Evolutionary conservation across 2,797 vertebrate species (phyloP).

Genomic region (Morus bassanus): DNA sequence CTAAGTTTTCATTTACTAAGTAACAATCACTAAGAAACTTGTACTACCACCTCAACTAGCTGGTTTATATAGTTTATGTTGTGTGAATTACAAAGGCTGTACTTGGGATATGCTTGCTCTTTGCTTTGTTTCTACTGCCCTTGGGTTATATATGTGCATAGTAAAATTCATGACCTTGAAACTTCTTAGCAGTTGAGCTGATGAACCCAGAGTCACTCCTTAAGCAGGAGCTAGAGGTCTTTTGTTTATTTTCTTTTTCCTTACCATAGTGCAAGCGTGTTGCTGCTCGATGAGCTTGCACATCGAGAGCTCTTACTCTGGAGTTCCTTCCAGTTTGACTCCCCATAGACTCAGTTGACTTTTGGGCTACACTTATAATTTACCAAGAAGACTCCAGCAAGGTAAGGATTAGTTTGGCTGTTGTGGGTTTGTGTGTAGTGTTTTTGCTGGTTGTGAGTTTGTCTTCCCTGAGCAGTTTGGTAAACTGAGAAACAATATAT

Average conservation of each 20-base stretch:
- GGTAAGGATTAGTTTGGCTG: not conserved
- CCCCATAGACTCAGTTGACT: accelerated
- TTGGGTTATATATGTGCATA: not conserved
- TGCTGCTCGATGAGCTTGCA: not conserved
- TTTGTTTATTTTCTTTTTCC: not conserved
- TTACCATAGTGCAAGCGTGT: accelerated
- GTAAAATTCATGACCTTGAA: not conserved
- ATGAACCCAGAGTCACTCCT: not conserved
- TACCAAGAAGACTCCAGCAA: not conserved
- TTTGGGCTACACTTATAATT: not conserved
- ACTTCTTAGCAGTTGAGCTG: not conserved
- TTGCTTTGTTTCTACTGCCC: not conserved
- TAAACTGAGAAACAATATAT: not conserved
- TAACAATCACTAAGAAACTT: not conserved
- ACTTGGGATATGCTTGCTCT: not conserved
- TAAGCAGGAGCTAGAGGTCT: not conserved
- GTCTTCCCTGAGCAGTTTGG: not conserved
- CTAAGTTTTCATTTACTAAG: not conserved
- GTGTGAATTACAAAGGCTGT: not conserved
- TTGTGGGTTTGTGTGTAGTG: not conserved
- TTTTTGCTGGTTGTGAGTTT: not conserved
- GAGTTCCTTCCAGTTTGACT: not conserved
- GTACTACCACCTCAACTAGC: not conserved
- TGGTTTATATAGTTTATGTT: not conserved
- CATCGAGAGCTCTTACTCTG: not conserved